phyloP scores from a whole-genome alignment of 2,888 invertebrate species.

The Ametastegia equiseti region DNA sequence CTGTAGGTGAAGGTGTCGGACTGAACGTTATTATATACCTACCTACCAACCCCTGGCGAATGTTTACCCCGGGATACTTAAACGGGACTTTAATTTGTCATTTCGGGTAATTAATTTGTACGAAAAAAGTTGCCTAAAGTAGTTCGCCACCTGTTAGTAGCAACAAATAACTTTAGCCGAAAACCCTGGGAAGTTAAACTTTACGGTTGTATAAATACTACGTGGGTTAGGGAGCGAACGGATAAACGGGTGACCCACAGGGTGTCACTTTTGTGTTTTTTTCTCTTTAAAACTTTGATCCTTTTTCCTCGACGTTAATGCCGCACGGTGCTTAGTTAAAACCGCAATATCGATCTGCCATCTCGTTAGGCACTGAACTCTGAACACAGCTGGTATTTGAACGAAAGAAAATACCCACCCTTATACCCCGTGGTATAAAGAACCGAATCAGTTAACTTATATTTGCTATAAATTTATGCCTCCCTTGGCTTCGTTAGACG shows the following conservation, averaged over 20 bases:
- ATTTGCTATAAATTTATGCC: constrained; percentile 18
- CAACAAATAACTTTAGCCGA: constrained; percentile 4
- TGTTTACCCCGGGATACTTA: constrained; percentile 7
- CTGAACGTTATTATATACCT: not conserved
- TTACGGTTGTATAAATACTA: constrained; percentile 16
- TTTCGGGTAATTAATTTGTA: constrained; percentile 31
- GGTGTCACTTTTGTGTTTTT: constrained; percentile 22
- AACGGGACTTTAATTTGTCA: constrained; percentile 41
- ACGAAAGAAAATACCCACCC: constrained; percentile 15
- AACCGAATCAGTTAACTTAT: not conserved
- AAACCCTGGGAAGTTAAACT: constrained; percentile 34
- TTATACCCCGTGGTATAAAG: too few relatives aligned
- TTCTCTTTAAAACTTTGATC: constrained; percentile 36
- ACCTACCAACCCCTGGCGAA: constrained; percentile 15
- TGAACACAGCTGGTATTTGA: not conserved
- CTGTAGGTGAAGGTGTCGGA: constrained; percentile 7
- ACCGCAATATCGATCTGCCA: constrained; percentile 19
- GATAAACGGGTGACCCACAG: constrained; percentile 27
- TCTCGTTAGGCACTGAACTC: not conserved
- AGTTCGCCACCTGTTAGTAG: constrained; percentile 30
- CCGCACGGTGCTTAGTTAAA: constrained; percentile 8
- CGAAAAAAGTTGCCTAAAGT: constrained; percentile 6
- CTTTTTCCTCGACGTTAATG: constrained; percentile 33
- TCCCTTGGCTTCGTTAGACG: not conserved
- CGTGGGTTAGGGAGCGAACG: not conserved